These are phyloP conservation scores for Catajapyx aquilonaris DNA, from an alignment of 1,140 invertebrate species.

Conservation along the genomic window DNA sequence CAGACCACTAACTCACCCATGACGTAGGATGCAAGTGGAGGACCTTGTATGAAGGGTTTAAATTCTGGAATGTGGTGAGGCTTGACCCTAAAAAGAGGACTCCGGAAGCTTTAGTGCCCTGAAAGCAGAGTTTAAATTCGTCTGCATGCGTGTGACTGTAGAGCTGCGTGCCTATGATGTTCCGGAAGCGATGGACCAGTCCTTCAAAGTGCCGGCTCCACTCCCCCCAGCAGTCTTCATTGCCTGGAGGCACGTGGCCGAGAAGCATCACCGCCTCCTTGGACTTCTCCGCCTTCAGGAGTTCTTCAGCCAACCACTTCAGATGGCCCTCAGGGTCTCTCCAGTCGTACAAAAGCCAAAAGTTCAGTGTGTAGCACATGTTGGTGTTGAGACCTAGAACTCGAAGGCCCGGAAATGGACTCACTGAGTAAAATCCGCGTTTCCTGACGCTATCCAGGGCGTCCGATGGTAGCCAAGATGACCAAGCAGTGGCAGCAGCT, in stretches of 20 bases:
- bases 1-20: too few species aligned
- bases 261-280: conserved; percentile 37
- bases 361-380: conserved; percentile 25
- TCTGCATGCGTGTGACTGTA: too few species aligned
- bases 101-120: too few species aligned
- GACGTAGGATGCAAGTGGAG: too few species aligned
- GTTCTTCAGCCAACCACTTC: conserved; percentile 32
- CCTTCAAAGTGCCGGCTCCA: conserved; percentile 21
- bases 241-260: conserved; percentile 43
- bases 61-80: too few species aligned
- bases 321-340: conserved; percentile 36
- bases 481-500: conserved; percentile 18
- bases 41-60: too few species aligned
- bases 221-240: conserved; percentile 29
- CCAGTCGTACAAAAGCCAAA: conserved; percentile 36
- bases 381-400: conserved; percentile 32
- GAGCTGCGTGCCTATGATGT: too few species aligned
- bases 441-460: conserved; percentile 16
- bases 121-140: too few species aligned
- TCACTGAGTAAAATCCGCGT: conserved; percentile 29
- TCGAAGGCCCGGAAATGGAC: conserved; percentile 23
- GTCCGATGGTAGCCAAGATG: conserved; percentile 19
- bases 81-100: too few species aligned
- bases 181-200: too few species aligned
- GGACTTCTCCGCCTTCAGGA: conserved; percentile 30